These are phyloP conservation scores for Oryctolagus cuniculus DNA, from an alignment of 2,113 vertebrate genomes.

Conservation along the genomic window DNA sequence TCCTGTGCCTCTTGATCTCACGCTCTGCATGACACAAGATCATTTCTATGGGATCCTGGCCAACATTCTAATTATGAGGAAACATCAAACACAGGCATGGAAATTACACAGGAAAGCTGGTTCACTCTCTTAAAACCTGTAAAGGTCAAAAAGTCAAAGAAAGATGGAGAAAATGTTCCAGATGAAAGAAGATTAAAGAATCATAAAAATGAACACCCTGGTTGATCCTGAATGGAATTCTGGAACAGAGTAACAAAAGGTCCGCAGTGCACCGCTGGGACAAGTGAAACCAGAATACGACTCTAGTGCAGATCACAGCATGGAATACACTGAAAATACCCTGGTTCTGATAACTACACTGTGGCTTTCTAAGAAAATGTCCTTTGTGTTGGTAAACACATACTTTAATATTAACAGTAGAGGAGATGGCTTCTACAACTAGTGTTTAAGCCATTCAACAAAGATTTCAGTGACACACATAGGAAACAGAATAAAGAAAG, in stretches of 20 bases:
- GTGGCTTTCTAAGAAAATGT: not conserved
- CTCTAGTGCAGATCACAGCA: fast-evolving
- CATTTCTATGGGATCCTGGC: not conserved
- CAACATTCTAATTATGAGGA: not conserved
- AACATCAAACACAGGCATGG: not conserved
- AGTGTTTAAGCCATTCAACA: too few species aligned
- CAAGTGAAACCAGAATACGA: fast-evolving
- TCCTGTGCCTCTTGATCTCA: fast-evolving
- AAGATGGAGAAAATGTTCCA: not conserved
- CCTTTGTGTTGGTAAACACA: not conserved
- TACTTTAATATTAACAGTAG: too few species aligned
- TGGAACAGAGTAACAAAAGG: fast-evolving
- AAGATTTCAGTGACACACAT: not conserved
- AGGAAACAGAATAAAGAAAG: too few species aligned
- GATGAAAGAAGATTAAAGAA: not conserved
- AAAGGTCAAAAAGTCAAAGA: not conserved
- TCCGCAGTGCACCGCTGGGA: fast-evolving
- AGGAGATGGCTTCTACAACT: too few species aligned
- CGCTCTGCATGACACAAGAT: fast-evolving
- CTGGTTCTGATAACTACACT: not conserved
- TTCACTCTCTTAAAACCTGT: not conserved
- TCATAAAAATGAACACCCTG: fast-evolving
- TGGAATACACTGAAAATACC: fast-evolving
- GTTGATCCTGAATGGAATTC: fast-evolving
- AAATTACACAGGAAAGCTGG: not conserved